Base-by-base conservation (phyloP, 2,113 vertebrate genomes). In the Parus major region DNA sequence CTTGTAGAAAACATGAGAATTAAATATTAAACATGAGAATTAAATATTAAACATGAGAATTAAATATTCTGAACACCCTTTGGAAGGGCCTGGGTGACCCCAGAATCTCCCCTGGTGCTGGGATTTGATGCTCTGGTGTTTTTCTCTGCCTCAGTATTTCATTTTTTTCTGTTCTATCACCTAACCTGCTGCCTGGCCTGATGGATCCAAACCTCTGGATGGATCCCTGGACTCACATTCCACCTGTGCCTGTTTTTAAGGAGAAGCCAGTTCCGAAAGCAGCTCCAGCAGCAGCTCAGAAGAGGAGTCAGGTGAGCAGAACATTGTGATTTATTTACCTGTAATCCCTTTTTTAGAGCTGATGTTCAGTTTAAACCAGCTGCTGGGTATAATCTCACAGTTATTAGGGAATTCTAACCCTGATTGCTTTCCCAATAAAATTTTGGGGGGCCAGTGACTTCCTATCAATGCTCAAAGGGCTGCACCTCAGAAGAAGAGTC, bases 271-370 rank as follows among this genome's bases (percentile, higher is more conserved):
- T 60, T 93, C 93, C 0, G 83, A 90, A 20, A 83, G 3, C 68
- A 68, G 90, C 80, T 92, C 94, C 65, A 50, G 82, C 92, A 93
- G 92, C 16, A 69, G 79, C 87, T 96, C 94, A 0, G 96, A 76
- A 5, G 93, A 69, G 42, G 95, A 92, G 41, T 82, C 93, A 80
- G 96, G 96, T 96, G 89, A 84, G 96, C 64, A 21, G 24, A 5
- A 0, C 4, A 0, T 8, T 3, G 25, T 1, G 1, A 8, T 36
- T 72, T 17, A 9, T 36, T 65, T 11, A 4, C 5, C 2, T n/a
- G 3, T 28, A 20, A 12, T 85, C 22, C 4, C 47, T 53, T 60
- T 52, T 77, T 80, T 36, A 23, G 53, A 76, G 25, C 16, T 3
- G 13, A 22, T 3, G 0, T 22, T 49, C 15, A 1, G 2, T n/a